phyloP scores from a whole-genome alignment of 2,797 vertebrate species.

The Brotula barbata region DNA sequence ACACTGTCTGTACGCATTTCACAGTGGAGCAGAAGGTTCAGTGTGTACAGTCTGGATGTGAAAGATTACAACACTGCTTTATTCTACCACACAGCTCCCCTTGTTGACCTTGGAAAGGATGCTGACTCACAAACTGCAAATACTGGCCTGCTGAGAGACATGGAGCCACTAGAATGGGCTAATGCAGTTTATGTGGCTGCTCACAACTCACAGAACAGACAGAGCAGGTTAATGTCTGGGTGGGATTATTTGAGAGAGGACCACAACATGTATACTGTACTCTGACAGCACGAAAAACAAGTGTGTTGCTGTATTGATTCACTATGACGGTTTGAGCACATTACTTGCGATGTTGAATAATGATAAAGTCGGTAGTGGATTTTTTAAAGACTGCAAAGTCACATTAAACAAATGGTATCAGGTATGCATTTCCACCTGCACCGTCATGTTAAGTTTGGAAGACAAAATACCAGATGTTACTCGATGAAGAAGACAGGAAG shows the following conservation, averaged over 20 bases:
- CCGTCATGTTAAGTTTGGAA: too few relatives aligned
- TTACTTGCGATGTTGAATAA: not conserved
- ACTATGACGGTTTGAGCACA: not conserved
- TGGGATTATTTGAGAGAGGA: conserved; percentile 2
- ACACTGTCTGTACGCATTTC: conserved; percentile 32
- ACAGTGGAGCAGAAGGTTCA: conserved; percentile 17
- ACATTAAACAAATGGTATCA: conserved; percentile 19
- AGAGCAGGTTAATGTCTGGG: not conserved
- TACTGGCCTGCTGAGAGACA: conserved; percentile 50
- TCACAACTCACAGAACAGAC: conserved; percentile 18
- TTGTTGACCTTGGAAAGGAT: conserved; percentile 74
- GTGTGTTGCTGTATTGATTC: not conserved
- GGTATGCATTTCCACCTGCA: conserved; percentile 17
- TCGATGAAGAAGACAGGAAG: conserved; percentile 38
- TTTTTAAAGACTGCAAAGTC: not conserved
- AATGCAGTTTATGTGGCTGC: conserved; percentile 36
- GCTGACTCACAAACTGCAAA: conserved; percentile 73
- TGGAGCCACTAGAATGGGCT: conserved; percentile 47
- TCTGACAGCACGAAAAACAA: not conserved
- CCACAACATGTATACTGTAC: not conserved
- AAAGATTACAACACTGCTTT: conserved; percentile 42
- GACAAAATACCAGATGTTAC: conserved; percentile 27
- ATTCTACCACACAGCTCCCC: conserved; percentile 47
- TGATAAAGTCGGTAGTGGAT: not conserved
- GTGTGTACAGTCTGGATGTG: conserved; percentile 38